These are phyloP conservation scores for Hypomecis atomaria DNA, from an alignment of 2,888 invertebrate species.

Conservation along the genomic window DNA sequence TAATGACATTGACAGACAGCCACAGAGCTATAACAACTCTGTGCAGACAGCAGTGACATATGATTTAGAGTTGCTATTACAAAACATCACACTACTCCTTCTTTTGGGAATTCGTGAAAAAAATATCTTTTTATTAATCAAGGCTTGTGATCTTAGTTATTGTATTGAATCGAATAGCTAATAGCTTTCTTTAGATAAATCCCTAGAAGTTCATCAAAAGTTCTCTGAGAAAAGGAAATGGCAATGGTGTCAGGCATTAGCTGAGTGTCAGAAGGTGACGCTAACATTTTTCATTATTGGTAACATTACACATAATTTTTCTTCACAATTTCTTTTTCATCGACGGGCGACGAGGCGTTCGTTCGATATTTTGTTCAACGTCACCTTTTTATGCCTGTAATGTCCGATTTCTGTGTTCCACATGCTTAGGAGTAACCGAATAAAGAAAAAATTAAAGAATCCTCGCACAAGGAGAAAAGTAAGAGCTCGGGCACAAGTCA, in stretches of 20 bases:
- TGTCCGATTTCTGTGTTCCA: constrained; percentile 79
- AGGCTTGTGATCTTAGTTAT: too few species aligned
- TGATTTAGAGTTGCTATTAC: too few species aligned
- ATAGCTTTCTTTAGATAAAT: too few species aligned
- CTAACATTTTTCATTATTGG: constrained; percentile 32
- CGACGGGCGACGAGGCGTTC: constrained; percentile 72
- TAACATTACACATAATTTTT: constrained; percentile 24
- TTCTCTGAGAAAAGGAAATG: constrained; percentile 11
- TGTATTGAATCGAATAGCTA: too few species aligned
- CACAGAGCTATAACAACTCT: too few species aligned
- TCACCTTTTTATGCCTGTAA: constrained; percentile 78
- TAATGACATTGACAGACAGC: too few species aligned
- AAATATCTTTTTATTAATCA: too few species aligned
- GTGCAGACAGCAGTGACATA: too few species aligned
- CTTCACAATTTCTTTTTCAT: constrained; percentile 52
- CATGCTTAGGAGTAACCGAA: constrained; percentile 81
- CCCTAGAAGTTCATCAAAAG: neutral
- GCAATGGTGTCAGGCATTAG: constrained; percentile 15
- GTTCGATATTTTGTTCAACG: constrained; percentile 79
- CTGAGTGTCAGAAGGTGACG: constrained; percentile 23
- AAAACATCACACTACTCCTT: too few species aligned
- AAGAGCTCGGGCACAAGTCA: constrained; percentile 63
- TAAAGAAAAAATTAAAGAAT: constrained; percentile 78
- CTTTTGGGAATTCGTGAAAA: too few species aligned
- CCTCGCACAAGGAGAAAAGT: constrained; percentile 80